phyloP scores from a whole-genome alignment of 2,888 invertebrate genomes.

The Nycteola revayana region DNA sequence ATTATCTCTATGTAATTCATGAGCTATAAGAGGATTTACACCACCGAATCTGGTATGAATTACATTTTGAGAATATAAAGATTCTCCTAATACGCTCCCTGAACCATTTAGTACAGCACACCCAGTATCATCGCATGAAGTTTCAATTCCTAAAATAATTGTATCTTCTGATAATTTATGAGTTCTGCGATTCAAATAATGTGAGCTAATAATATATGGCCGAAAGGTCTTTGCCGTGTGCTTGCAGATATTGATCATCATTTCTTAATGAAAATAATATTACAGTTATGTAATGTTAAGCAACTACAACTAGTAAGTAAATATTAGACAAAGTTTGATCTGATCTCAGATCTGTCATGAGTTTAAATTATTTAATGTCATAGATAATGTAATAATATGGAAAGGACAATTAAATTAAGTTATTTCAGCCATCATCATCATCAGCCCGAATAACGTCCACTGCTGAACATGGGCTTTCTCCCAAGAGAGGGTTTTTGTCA shows the following conservation, averaged over 20 bases:
- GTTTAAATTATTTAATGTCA: no score
- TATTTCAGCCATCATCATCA: no score
- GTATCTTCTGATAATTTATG: slow-evolving; percentile 18
- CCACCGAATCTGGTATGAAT: slow-evolving; percentile 90
- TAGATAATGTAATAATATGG: no score
- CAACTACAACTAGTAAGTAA: no score
- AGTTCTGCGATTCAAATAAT: slow-evolving; percentile 7
- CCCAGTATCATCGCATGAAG: slow-evolving; percentile 98
- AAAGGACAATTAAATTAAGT: no score
- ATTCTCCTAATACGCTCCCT: slow-evolving; percentile 90
- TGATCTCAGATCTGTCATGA: no score
- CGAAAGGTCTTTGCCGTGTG: background rate
- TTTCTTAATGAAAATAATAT: background rate
- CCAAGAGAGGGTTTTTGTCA: no score
- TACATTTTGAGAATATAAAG: slow-evolving; percentile 89
- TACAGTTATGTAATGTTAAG: no score
- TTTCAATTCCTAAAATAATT: slow-evolving; percentile 94
- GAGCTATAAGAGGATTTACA: slow-evolving; percentile 93
- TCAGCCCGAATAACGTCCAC: no score
- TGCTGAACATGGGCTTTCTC: no score
- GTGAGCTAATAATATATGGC: background rate
- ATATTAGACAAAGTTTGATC: no score
- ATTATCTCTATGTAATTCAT: slow-evolving; percentile 89
- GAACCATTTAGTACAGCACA: slow-evolving; percentile 90
- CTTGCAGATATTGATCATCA: background rate